Evolutionary conservation across 2,888 invertebrate genomes (phyloP).

Genomic region (Leuctra nigra): DNA sequence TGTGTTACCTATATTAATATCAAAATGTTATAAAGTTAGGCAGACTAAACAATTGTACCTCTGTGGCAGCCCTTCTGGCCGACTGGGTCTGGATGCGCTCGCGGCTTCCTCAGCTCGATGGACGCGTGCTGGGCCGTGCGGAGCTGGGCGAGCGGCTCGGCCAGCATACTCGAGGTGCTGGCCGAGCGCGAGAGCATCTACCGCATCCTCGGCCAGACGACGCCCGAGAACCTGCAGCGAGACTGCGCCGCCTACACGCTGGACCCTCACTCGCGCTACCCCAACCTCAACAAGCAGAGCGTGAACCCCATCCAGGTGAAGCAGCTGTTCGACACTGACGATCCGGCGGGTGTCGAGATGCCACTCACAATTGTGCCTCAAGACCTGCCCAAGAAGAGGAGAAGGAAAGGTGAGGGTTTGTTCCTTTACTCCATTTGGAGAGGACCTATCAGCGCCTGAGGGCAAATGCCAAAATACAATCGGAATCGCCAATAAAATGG

Average conservation of each 20-base stretch:
- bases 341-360: slow-evolving; percentile 51
- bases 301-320: slow-evolving; percentile 72
- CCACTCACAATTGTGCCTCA: slow-evolving; percentile 35
- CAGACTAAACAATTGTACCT: too few relatives aligned
- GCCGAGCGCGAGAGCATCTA: slow-evolving; percentile 95
- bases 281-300: slow-evolving; percentile 68
- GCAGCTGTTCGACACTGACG: slow-evolving; percentile 64
- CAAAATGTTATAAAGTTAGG: too few relatives aligned
- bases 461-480: too few relatives aligned
- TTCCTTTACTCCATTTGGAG: too few relatives aligned
- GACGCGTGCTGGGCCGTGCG: slow-evolving; percentile 95
- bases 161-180: slow-evolving; percentile 74
- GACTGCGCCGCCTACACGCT: slow-evolving; percentile 82
- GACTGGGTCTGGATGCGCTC: slow-evolving; percentile 95
- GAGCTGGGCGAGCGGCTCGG: slow-evolving; percentile 63
- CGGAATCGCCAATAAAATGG: too few relatives aligned
- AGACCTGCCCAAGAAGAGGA: slow-evolving; percentile 59
- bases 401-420: slow-evolving; percentile 57
- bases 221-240: slow-evolving; percentile 90
- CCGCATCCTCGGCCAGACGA: slow-evolving; percentile 84
- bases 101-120: slow-evolving; percentile 92
- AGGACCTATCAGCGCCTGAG: too few relatives aligned
- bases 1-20: too few relatives aligned
- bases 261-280: slow-evolving; percentile 77
- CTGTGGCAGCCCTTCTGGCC: slow-evolving; percentile 87